Evolutionary conservation across 2,888 invertebrate genomes (phyloP), one percentile per base, ranked within the genome.

Genomic region (Mystacides longicornis): DNA sequence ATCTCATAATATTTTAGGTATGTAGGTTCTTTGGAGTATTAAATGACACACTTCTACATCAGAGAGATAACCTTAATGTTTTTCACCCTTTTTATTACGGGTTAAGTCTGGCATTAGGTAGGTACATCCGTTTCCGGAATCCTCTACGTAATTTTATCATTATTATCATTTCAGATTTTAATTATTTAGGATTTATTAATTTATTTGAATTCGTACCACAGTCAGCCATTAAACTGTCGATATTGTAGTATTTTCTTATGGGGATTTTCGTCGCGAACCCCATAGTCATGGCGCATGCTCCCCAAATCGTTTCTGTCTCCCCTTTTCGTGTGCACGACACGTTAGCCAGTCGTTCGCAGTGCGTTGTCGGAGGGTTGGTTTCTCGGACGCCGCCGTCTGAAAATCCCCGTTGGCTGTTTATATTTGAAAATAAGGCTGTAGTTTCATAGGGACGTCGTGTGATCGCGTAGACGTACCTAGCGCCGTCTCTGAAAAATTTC

Each of bases 261-360:
- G 50, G 52, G 21, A 50, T 23, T 54, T 55, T 37, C 37, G 16
- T 37, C 46, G 37, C n/a, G 37, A 37, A 37, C 37, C 14, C 37
- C 37, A 37, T 37, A 14, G 20, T 31, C 56, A 33, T n/a, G n/a
- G 54, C 56, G 64, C 65, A 66, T 64, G 65, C 65, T 62, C 62
- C 63, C 62, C 60, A 64, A 61, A 37, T 58, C 60, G 55, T 57
- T 57, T 48, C 63, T 62, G 60, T 37, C 37, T 51, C 57, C 63
- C 64, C 66, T 64, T 65, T 65, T 27, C 50, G 60, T 54, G 63
- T 61, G 55, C 60, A 60, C 55, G 60, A 55, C 59, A 50, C 37
- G 37, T 37, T 14, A n/a, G n/a, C 37, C 16, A 37, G 37, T 54
- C 59, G 59, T 60, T 42, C 52, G 55, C 55, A 54, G 54, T 54